Percentiles rank a stretch among this genome's conserved stretches.
phyloP scores from a whole-genome alignment of 2,113 vertebrate species.

The Myxocyprinus asiaticus region DNA sequence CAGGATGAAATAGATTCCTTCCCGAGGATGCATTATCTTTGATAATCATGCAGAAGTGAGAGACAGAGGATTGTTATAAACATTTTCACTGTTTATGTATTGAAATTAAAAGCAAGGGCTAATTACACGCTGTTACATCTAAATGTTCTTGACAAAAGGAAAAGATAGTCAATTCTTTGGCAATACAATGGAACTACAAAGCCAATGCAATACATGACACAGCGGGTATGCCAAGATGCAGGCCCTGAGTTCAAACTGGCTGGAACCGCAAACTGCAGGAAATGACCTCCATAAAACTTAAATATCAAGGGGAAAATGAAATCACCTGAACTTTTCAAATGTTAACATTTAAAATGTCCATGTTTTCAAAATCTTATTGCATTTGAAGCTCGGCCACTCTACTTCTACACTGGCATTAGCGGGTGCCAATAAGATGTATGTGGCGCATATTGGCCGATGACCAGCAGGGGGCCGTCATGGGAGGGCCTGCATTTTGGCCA shows the following conservation, averaged over 20 bases:
- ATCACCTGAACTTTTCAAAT: not conserved
- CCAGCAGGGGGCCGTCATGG: too few species aligned
- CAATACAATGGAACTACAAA: not conserved
- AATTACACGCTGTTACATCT: too few species aligned
- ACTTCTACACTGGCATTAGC: too few species aligned
- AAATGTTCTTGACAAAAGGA: not conserved
- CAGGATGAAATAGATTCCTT: constrained; percentile 12
- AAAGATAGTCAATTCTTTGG: not conserved
- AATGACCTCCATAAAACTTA: constrained; percentile 1
- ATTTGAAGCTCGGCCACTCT: not conserved
- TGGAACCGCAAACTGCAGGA: not conserved
- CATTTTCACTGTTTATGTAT: too few species aligned
- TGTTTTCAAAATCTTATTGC: not conserved
- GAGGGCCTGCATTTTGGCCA: too few species aligned
- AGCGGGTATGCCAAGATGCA: not conserved
- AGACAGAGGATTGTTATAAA: not conserved
- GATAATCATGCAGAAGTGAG: not conserved
- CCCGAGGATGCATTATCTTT: not conserved
- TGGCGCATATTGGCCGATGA: too few species aligned
- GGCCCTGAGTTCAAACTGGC: not conserved
- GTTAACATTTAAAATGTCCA: too few species aligned
- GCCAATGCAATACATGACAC: not conserved
- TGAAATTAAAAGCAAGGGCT: too few species aligned
- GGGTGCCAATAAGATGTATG: too few species aligned
- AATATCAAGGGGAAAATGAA: not conserved